Percentiles rank a stretch among this genome's conserved stretches.
Evolutionary conservation across 2,888 invertebrate genomes (phyloP).

Genomic region (Tenthredo livida): DNA sequence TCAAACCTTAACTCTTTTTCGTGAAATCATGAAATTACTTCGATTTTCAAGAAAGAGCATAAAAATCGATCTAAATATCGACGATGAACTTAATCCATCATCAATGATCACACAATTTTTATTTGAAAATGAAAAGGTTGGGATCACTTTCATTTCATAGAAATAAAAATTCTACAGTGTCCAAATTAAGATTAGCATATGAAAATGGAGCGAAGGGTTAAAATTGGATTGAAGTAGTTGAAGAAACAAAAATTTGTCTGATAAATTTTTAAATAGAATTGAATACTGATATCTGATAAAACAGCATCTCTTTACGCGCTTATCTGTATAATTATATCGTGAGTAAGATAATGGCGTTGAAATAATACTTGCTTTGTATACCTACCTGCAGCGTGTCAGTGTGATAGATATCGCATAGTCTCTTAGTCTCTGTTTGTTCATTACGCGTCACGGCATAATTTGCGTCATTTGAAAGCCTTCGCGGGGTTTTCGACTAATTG

Average conservation of each 20-base stretch:
- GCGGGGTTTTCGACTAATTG: constrained; percentile 3
- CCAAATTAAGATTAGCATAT: background rate
- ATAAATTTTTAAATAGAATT: background rate
- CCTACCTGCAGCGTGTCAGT: constrained; percentile 45
- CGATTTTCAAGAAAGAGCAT: no score
- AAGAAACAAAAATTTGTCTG: background rate
- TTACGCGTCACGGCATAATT: constrained; percentile 59
- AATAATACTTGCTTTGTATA: constrained; percentile 63
- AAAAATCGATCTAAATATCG: background rate
- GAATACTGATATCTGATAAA: background rate
- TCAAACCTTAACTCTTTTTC: background rate
- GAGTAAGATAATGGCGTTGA: constrained; percentile 66
- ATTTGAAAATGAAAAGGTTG: background rate
- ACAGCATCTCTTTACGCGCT: constrained; percentile 16
- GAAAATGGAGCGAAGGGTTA: background rate
- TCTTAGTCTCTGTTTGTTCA: constrained; percentile 60
- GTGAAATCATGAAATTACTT: no score
- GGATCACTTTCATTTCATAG: background rate
- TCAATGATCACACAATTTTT: background rate
- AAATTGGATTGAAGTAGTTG: background rate
- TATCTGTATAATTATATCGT: background rate
- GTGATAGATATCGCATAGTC: constrained; percentile 62
- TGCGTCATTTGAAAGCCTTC: constrained; percentile 58
- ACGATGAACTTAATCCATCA: background rate
- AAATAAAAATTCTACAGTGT: background rate